These are phyloP conservation scores for Eidolon dupreanum DNA, from an alignment of 2,797 vertebrate genomes.

Conservation along the genomic window DNA sequence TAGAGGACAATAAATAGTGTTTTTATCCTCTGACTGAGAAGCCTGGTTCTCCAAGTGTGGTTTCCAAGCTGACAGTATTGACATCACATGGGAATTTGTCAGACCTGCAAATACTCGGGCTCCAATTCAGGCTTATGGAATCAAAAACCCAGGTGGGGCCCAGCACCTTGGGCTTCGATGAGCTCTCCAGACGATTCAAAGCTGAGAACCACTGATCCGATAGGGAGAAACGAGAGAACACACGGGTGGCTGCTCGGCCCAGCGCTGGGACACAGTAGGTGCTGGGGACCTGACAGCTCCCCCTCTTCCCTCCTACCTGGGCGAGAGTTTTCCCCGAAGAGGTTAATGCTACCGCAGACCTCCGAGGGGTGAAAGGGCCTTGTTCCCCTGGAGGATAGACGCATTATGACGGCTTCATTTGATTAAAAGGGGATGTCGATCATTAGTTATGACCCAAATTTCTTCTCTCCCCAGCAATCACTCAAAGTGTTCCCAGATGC, in stretches of 20 bases:
- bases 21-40: not conserved
- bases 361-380: conserved; percentile 86
- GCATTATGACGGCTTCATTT: conserved; percentile 88
- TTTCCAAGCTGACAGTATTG: not conserved
- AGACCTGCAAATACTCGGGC: not conserved
- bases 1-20: not conserved
- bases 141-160: not conserved
- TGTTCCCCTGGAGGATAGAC: conserved; percentile 85
- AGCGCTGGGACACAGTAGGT: not conserved
- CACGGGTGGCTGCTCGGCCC: rapidly evolving
- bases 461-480: conserved; percentile 86
- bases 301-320: not conserved
- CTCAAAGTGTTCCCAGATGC: conserved; percentile 89
- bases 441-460: conserved; percentile 87
- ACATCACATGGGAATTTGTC: not conserved
- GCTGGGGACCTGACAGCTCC: not conserved
- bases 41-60: not conserved
- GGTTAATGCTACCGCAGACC: conserved; percentile 86
- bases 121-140: not conserved
- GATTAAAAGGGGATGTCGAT: conserved; percentile 90
- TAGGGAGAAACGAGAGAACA: not conserved
- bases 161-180: not conserved
- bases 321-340: conserved; percentile 48
- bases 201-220: not conserved
- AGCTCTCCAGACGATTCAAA: not conserved